Evolutionary conservation across 2,113 vertebrate species (phyloP), one percentile per base, ranked within the genome.

Genomic region (Callospermophilus lateralis): DNA sequence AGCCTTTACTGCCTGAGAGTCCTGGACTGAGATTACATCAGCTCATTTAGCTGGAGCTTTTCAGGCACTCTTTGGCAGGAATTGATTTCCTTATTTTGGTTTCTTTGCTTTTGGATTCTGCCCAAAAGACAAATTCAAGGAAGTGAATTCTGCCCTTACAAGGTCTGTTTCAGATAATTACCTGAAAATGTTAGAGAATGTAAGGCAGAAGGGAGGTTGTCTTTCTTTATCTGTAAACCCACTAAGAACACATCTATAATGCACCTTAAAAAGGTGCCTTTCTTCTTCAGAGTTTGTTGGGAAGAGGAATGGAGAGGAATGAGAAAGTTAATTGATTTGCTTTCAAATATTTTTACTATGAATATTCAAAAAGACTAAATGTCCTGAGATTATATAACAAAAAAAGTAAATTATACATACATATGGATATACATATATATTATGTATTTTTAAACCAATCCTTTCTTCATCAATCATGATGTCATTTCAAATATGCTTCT

Each of bases 11-110:
- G 84, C 85, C 96, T 97, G 0, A 9, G 87, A 97, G 87, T 96
- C 95, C 90, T 88, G 28, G 45, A 24, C 96, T 87, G 96, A 98
- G 98, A 98, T 98, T 98, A 87, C 96, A 98, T 98, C 98, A 98
- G 97, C 97, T 98, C 96, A 98, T 98, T 98, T 98, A 98, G 96
- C 93, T 94, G 83, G 78, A 97, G 97, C 96, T 98, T 98, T 98
- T 98, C 97, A 97, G 96, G 85, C 91, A 93, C n/a, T 93, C 84
- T 9, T 95, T 96, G 95, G 81, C 95, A 98, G 89, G 90, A 98
- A 98, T 94, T 98, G 93, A 97, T 98, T 98, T 98, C 96, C 94
- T 97, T 98, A 94, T 98, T 98, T 98, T 94, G 86, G 68, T 96
- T 96, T 22, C 95, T 97, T 93, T 92, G 91, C 98, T 98, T 98